These are phyloP conservation scores for Drosophila mojavensis DNA, from an alignment of 1,140 invertebrate species.

Conservation along the genomic window DNA sequence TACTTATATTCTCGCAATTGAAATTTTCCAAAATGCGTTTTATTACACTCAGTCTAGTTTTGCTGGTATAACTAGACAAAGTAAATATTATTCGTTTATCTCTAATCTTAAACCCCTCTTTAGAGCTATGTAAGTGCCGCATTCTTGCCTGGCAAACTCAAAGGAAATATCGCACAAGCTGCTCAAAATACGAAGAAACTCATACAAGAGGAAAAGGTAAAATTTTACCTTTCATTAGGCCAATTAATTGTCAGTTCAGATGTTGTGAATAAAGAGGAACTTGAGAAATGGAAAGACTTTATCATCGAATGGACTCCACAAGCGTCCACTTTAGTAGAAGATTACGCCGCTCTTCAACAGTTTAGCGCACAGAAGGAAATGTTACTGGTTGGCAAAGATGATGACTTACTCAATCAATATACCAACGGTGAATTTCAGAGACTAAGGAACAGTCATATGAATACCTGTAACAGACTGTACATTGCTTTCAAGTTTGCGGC, in stretches of 20 bases:
- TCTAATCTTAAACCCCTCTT: not conserved
- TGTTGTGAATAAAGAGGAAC: not conserved
- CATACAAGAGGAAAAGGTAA: not conserved
- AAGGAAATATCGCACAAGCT: not conserved
- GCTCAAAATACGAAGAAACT: not conserved
- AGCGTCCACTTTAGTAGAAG: not conserved
- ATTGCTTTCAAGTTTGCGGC: not conserved
- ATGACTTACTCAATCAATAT: too few species aligned
- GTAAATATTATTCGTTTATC: not conserved
- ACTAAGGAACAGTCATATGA: not conserved
- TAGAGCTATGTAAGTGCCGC: not conserved
- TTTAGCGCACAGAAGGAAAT: not conserved
- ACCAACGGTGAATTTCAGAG: too few species aligned
- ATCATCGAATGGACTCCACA: not conserved
- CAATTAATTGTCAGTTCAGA: not conserved
- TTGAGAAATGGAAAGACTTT: not conserved
- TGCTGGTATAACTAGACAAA: not conserved
- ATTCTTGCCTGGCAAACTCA: not conserved
- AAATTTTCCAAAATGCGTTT: not conserved
- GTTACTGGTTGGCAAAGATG: not conserved
- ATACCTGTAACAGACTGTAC: not conserved
- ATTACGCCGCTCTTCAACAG: not conserved
- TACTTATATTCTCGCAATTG: too few species aligned
- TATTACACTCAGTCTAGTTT: not conserved
- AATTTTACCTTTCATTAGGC: not conserved